A percentile compares a stretch with the other conserved stretches of the same genome.
Conservation (phyloP, 1,140 invertebrate species). For the Ceratina australensis region DNA sequence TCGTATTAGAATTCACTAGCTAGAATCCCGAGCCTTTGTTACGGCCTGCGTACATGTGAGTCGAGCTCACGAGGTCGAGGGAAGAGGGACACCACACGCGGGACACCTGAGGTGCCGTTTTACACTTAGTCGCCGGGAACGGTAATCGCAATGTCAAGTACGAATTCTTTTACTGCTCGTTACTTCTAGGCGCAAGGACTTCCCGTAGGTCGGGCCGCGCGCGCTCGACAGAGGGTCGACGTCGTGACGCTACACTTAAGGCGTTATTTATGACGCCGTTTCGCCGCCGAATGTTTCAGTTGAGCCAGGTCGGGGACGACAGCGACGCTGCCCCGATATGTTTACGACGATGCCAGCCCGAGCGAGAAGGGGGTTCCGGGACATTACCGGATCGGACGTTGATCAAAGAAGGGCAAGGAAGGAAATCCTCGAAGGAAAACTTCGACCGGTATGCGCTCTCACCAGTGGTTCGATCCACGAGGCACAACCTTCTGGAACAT, state of each 20-base stretch:
- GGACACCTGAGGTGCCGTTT: neutral
- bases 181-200: slow-evolving; percentile 44
- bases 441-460: no score
- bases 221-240: slow-evolving; percentile 59
- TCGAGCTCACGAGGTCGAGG: neutral
- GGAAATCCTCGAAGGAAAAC: neutral
- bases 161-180: slow-evolving; percentile 38
- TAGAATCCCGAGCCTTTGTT: neutral
- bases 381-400: slow-evolving; percentile 14
- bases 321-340: slow-evolving; percentile 68
- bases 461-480: no score
- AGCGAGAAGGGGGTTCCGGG: slow-evolving; percentile 34
- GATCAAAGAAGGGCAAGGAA: slow-evolving; percentile 23
- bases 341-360: slow-evolving; percentile 71
- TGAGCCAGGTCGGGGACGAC: slow-evolving; percentile 72
- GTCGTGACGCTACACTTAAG: slow-evolving; percentile 73
- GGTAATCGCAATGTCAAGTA: slow-evolving; percentile 13
- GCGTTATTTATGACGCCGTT: slow-evolving; percentile 77
- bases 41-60: no score
- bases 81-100: neutral
- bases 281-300: slow-evolving; percentile 72
- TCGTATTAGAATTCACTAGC: neutral
- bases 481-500: no score
- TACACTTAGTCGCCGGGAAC: neutral
- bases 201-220: slow-evolving; percentile 48